Conservation (phyloP, 2,888 invertebrate species). For the Lutraria lutraria region DNA sequence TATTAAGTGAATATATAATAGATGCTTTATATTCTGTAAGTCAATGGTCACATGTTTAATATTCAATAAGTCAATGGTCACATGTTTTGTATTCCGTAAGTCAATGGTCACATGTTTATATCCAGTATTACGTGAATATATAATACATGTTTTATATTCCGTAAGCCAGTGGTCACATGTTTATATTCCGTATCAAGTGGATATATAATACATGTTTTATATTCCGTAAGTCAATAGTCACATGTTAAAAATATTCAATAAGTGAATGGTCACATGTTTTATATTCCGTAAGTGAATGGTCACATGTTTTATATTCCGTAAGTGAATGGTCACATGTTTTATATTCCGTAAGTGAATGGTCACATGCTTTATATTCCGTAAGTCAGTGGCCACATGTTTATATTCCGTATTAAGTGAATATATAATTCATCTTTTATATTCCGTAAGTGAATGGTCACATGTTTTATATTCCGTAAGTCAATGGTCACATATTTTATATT, state of each 20-base stretch:
- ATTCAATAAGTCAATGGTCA: conserved; percentile 30
- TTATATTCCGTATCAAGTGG: no score
- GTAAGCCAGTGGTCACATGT: no score
- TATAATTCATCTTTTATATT: background rate
- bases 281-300: background rate
- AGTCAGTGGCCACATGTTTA: no score
- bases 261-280: background rate
- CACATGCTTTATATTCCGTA: no score
- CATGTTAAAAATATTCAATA: conserved; percentile 5
- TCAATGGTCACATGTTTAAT: background rate
- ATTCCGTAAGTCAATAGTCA: background rate
- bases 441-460: background rate
- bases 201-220: no score
- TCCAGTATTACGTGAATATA: no score
- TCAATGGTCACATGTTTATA: background rate
- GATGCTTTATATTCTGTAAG: background rate
- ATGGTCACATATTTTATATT: background rate
- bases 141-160: no score
- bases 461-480: conserved; percentile 31
- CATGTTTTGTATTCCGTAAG: background rate
- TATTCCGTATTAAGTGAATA: no score
- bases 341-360: no score
- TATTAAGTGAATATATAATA: no score
- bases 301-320: background rate
- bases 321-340: no score